A percentile compares a stretch with the other conserved stretches of the same genome.
phyloP scores from a whole-genome alignment of 2,113 vertebrate genomes.

The Chamaea fasciata region DNA sequence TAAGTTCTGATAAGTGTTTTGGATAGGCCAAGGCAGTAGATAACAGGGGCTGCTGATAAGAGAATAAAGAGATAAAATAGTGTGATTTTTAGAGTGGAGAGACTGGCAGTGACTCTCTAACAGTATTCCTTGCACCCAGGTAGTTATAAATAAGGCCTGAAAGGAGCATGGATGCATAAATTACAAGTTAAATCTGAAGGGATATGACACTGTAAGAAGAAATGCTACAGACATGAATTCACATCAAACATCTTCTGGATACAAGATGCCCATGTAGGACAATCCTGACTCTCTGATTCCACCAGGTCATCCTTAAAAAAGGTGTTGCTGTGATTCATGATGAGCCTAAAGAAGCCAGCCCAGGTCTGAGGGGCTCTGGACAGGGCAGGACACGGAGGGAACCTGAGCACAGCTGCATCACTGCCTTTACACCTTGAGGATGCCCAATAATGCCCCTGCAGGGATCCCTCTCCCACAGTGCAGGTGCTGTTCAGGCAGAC shows the following conservation, averaged over 20 bases:
- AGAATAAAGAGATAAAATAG: neutral
- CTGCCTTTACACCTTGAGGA: neutral
- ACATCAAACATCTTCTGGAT: neutral
- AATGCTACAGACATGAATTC: neutral
- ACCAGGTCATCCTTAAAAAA: neutral
- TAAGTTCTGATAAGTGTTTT: neutral
- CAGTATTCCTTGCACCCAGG: neutral
- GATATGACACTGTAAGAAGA: neutral
- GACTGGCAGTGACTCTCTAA: neutral
- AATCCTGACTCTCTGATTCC: neutral
- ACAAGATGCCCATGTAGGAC: rapidly evolving
- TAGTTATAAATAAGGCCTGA: neutral
- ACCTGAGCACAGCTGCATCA: neutral
- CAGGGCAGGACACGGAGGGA: neutral
- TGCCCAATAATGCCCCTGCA: rapidly evolving
- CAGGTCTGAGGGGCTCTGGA: neutral
- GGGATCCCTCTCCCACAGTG: neutral
- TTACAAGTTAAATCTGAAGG: neutral
- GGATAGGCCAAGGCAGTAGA: neutral
- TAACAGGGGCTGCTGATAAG: conserved; percentile 13
- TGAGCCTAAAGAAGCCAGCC: neutral
- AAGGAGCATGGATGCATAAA: neutral
- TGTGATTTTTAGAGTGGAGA: neutral
- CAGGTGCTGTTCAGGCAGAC: neutral
- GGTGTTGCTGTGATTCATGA: neutral